phyloP scores from a whole-genome alignment of 2,888 invertebrate genomes.

The Villa cingulata region DNA sequence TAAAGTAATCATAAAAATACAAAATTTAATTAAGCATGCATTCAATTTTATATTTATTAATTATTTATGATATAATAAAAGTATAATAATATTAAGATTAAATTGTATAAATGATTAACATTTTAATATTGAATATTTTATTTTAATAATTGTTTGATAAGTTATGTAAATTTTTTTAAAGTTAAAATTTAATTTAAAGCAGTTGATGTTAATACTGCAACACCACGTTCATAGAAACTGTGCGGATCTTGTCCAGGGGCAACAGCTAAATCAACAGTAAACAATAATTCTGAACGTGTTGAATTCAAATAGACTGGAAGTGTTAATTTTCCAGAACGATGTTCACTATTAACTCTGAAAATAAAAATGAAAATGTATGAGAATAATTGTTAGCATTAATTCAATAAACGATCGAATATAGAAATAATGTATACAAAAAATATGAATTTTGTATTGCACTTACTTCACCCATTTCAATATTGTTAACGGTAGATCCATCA shows the following conservation, averaged over 20 bases:
- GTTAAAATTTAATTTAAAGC: constrained; percentile 79
- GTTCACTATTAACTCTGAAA: constrained; percentile 34
- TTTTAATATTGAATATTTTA: too few relatives aligned
- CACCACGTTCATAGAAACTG: constrained; percentile 96
- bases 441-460: constrained; percentile 15
- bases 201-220: constrained; percentile 89
- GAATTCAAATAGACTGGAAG: constrained; percentile 96
- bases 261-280: constrained; percentile 87
- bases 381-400: too few relatives aligned
- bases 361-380: not conserved
- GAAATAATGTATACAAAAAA: not conserved
- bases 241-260: constrained; percentile 84
- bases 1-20: too few relatives aligned
- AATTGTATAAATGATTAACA: too few relatives aligned
- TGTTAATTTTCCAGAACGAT: constrained; percentile 55
- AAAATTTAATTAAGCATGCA: too few relatives aligned
- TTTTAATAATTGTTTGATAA: too few relatives aligned
- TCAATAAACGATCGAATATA: too few relatives aligned
- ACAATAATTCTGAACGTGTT: constrained; percentile 84
- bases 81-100: too few relatives aligned
- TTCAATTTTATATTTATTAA: too few relatives aligned
- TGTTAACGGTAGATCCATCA: constrained; percentile 83
- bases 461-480: constrained; percentile 80
- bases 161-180: too few relatives aligned
- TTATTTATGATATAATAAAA: too few relatives aligned